phyloP scores from a whole-genome alignment of 2,888 invertebrate genomes.

The Erannis defoliaria region DNA sequence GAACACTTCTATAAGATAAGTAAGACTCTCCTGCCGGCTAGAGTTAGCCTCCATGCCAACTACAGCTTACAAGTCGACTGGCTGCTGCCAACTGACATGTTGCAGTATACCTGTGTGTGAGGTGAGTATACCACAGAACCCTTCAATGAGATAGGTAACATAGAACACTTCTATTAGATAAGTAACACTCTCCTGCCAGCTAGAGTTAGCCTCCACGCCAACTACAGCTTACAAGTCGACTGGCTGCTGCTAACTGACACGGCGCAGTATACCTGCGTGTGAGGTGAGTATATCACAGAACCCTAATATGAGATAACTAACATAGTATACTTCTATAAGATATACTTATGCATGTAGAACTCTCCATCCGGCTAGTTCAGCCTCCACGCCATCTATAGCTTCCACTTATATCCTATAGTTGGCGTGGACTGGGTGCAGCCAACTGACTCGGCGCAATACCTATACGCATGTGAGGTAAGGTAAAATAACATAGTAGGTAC shows the following conservation, averaged over 20 bases:
- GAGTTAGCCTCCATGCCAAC: conserved; percentile 89
- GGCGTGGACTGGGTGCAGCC: conserved; percentile 87
- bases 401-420: conserved; percentile 91
- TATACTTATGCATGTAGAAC: no score
- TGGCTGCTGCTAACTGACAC: conserved; percentile 86
- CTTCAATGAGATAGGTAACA: conserved; percentile 71
- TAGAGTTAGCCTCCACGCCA: conserved; percentile 88
- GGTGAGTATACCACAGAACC: conserved; percentile 71
- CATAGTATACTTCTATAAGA: no score
- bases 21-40: conserved; percentile 79
- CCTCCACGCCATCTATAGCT: no score
- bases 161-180: no score
- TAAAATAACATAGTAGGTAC: background rate
- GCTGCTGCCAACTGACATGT: conserved; percentile 87
- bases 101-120: conserved; percentile 90
- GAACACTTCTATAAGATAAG: background rate
- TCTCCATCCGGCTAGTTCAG: conserved; percentile 85
- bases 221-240: conserved; percentile 90
- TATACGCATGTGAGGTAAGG: conserved; percentile 89
- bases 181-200: conserved; percentile 82
- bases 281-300: conserved; percentile 82
- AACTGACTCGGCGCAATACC: conserved; percentile 88
- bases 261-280: conserved; percentile 89
- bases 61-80: conserved; percentile 89
- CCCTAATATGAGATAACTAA: no score